Evolutionary conservation across 2,797 vertebrate genomes (phyloP).

Genomic region (Rhinoraja longicauda): DNA sequence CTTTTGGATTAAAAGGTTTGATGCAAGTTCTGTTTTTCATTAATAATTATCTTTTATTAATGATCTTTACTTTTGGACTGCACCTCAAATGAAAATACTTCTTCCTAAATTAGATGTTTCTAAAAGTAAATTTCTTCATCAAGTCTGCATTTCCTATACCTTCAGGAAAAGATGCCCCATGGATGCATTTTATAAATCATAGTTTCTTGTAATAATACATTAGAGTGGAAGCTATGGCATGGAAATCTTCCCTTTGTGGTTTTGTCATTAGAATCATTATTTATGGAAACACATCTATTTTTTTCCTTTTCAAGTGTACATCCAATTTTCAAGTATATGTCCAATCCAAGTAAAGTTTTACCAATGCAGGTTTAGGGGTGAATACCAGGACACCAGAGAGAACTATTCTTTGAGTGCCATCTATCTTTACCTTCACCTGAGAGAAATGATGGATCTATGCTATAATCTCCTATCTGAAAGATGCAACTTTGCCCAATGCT

Average conservation of each 20-base stretch:
- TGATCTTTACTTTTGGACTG: not conserved
- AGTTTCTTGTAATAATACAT: not conserved
- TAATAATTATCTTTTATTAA: not conserved
- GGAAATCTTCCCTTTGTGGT: not conserved
- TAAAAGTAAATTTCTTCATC: not conserved
- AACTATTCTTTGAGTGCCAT: too few relatives aligned
- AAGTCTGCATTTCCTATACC: not conserved
- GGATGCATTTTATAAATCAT: not conserved
- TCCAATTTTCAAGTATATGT: not conserved
- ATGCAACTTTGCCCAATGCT: not conserved
- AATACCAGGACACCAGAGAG: not conserved
- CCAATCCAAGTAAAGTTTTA: not conserved
- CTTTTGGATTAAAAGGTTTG: not conserved
- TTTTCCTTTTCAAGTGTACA: not conserved
- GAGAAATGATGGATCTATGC: too few relatives aligned
- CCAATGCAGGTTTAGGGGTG: not conserved
- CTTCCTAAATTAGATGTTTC: not conserved
- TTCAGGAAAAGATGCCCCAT: not conserved
- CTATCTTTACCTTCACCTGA: not conserved
- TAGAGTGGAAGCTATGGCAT: not conserved
- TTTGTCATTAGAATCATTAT: not conserved
- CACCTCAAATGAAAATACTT: not conserved
- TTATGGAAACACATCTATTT: not conserved
- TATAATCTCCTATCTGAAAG: not conserved
- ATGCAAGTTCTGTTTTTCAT: not conserved